phyloP scores from a whole-genome alignment of 2,113 vertebrate species.

The Rhynchomys soricoides region DNA sequence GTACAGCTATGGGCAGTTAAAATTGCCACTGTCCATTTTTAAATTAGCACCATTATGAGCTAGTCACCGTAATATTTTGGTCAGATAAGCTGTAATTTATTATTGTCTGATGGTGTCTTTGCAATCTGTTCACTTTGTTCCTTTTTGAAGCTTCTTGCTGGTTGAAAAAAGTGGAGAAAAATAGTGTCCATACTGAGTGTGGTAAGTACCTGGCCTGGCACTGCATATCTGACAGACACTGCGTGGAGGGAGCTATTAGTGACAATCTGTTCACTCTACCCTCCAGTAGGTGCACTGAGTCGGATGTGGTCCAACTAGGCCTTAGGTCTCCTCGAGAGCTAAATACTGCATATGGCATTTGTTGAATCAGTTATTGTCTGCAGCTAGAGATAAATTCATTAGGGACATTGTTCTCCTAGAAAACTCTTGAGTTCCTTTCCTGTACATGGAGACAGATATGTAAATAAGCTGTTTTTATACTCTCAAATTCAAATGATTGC shows the following conservation, averaged over 20 bases:
- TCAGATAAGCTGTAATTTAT: background rate
- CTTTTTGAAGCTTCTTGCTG: conserved; percentile 42
- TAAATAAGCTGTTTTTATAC: background rate
- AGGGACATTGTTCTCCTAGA: conserved; percentile 39
- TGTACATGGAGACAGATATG: background rate
- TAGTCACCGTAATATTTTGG: background rate
- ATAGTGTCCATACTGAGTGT: background rate
- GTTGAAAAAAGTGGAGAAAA: background rate
- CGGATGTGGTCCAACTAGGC: conserved; percentile 74
- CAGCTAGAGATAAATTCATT: conserved; percentile 62
- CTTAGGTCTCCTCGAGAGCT: conserved; percentile 52
- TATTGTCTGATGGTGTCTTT: background rate
- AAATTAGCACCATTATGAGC: background rate
- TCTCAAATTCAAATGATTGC: conserved; percentile 31
- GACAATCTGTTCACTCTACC: conserved; percentile 76
- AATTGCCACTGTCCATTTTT: background rate
- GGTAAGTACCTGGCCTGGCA: conserved; percentile 71
- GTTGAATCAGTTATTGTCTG: conserved; percentile 67
- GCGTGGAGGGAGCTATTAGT: conserved; percentile 69
- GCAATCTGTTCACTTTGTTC: conserved; percentile 47
- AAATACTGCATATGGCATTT: conserved; percentile 78
- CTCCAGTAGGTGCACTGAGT: conserved; percentile 51
- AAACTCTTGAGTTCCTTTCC: conserved; percentile 36
- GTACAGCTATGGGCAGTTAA: background rate
- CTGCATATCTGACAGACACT: conserved; percentile 57